A percentile compares a stretch with the other conserved stretches of the same genome.
These are phyloP conservation scores for Propithecus deckenii DNA, from an alignment of 2,797 vertebrate genomes.

Conservation along the genomic window DNA sequence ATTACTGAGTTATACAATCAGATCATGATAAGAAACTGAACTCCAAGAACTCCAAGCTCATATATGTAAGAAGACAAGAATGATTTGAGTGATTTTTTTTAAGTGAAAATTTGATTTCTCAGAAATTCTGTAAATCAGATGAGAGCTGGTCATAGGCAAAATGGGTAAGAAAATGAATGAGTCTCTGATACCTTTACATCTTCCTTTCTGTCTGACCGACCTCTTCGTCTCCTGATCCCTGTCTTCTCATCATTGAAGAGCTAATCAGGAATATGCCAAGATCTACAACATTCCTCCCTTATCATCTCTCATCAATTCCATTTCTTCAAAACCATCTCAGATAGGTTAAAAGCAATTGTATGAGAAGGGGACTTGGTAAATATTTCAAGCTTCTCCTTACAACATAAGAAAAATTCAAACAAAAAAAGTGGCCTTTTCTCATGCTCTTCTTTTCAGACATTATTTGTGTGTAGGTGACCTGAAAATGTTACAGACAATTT, in stretches of 20 bases:
- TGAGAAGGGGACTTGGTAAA: not conserved
- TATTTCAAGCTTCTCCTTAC: not conserved
- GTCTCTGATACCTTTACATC: not conserved
- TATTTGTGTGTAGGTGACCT: not conserved
- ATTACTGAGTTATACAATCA: not conserved
- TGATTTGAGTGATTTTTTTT: not conserved
- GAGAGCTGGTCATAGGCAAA: not conserved
- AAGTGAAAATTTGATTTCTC: not conserved
- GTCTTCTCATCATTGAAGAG: not conserved
- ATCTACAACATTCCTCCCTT: not conserved
- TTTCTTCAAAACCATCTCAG: not conserved
- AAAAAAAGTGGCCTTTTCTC: not conserved
- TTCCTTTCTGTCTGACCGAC: not conserved
- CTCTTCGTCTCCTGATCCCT: not conserved
- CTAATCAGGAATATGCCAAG: not conserved
- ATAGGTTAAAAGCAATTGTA: not conserved
- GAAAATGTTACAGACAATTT: not conserved
- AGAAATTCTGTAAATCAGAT: not conserved
- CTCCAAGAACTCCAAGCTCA: not conserved
- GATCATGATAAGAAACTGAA: conserved; percentile 9
- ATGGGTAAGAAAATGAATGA: not conserved
- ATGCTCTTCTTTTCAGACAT: not conserved
- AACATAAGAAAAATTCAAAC: not conserved
- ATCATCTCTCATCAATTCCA: not conserved
- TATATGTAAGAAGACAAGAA: not conserved